These are phyloP conservation scores for human (Homo sapiens) DNA, from an alignment of 2,113 vertebrate species.

Conservation along the genomic window GRCh38 chr6:122035001-122035500, in stretches of 20 bases:
- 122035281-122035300: neutral
- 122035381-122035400: constrained; percentile 43
- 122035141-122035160: neutral
- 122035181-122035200: neutral
- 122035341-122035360: neutral
- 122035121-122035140: neutral
- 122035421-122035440: neutral
- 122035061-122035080: neutral
- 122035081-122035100: neutral
- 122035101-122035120: neutral
- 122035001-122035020: neutral
- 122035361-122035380: neutral
- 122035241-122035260: neutral
- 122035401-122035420: constrained; percentile 43
- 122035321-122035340: neutral
- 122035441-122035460: constrained; percentile 11
- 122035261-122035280: neutral
- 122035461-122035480: constrained; percentile 54
- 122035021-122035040: constrained; percentile 10
- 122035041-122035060: neutral
- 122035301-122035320: neutral
- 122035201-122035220: neutral
- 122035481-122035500: constrained; percentile 61
- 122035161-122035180: neutral
- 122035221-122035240: neutral